Conservation (phyloP, 92 coral and sea anemone genomes). For the Muricea muricata region DNA sequence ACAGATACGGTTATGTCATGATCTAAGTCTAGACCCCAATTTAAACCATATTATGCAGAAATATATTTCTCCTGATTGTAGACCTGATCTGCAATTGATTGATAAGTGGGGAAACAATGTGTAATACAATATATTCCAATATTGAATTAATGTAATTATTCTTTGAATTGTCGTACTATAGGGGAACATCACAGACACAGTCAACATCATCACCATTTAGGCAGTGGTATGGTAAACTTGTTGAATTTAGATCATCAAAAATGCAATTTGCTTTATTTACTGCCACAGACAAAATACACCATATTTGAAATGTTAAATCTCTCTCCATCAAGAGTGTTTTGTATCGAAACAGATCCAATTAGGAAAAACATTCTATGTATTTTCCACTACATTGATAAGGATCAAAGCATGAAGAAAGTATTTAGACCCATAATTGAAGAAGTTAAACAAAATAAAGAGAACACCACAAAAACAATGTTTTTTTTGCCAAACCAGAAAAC, state of each 20-base stretch:
- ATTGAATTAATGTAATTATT: too few species aligned
- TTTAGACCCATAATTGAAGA: not conserved
- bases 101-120: too few species aligned
- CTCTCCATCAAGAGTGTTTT: not conserved
- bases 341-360: conserved; percentile 1
- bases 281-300: not conserved
- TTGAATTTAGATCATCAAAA: not conserved
- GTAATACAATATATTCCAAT: too few species aligned
- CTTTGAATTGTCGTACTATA: too few species aligned
- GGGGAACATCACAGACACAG: conserved; percentile 41
- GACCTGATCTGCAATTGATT: too few species aligned
- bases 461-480: conserved; percentile 9
- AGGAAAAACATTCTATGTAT: conserved; percentile 21
- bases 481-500: not conserved
- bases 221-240: not conserved
- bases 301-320: not conserved
- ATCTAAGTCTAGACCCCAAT: too few species aligned
- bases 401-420: not conserved
- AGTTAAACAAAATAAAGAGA: conserved; percentile 3
- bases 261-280: not conserved
- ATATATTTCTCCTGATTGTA: too few species aligned
- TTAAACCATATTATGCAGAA: too few species aligned
- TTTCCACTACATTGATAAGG: not conserved
- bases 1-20: too few species aligned
- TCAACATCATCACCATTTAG: not conserved